Evolutionary conservation across 2,888 invertebrate species (phyloP), one percentile per base, ranked within the genome.

Genomic region (Dasysyrphus albostriatus): DNA sequence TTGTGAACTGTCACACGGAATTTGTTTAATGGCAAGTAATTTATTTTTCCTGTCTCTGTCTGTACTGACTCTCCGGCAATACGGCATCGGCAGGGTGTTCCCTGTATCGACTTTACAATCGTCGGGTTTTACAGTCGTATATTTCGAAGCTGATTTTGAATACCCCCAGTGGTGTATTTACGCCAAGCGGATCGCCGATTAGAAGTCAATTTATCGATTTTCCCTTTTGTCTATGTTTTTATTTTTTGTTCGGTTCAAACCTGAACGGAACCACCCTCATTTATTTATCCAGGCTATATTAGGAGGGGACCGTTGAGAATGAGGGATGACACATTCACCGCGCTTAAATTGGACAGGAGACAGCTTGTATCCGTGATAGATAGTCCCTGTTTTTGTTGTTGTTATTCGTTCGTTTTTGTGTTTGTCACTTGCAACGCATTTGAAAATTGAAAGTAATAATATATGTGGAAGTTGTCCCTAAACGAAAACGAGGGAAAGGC

Each of bases 161-260:
- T 69, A 51, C 87, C 78, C 82, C 83, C 87, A 78, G 70, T 75
- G 83, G 87, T 79, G 75, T 87, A 79, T 75, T 87, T 78, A 79
- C 70, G 78, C 51, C 83, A 72, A 74, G 49, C 73, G 81, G 59
- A 77, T 81, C 77, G 81, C 81, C 87, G 87, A 87, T 87, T 83
- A 87, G 83, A 87, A 87, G 87, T 87, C 87, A 87, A 87, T 87
- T 87, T 87, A 87, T 87, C 83, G 87, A 87, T 87, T 87, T 83
- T 83, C 29, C 49, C 77, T 65, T 82, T 75, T 78, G 81, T 85
- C 76, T 81, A 82, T 73, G 44, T 67, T 67, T 29, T 49, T 47
- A 32, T 44, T 8, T 32, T 16, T 44, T 39, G 4, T 16, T 47
- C 16, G 63, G 47, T 54, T 67, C 47, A 51, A 19, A 47, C 39